These are phyloP conservation scores for Zeugodacus cucurbitae DNA, from an alignment of 1,140 invertebrate genomes.

Conservation along the genomic window DNA sequence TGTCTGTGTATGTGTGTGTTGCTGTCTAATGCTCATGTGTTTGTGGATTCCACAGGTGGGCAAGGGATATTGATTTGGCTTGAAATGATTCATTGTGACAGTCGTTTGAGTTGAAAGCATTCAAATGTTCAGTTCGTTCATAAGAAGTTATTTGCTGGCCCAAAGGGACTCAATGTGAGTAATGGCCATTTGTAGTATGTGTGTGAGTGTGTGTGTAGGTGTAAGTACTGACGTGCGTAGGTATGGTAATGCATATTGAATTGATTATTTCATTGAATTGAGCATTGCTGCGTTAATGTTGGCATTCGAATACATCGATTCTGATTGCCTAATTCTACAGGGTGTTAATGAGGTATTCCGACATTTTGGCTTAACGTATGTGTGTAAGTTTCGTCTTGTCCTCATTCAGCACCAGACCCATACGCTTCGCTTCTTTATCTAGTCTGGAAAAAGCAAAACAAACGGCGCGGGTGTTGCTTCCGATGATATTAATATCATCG, in stretches of 20 bases:
- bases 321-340: not conserved
- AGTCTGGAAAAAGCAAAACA: no score
- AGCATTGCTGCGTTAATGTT: not conserved
- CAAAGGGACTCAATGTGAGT: not conserved
- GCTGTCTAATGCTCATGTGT: no score
- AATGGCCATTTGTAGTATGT: not conserved
- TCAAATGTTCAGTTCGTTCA: not conserved
- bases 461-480: no score
- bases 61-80: not conserved
- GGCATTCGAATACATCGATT: not conserved
- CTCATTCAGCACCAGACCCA: no score
- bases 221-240: no score
- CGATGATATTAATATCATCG: no score
- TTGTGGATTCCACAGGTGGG: not conserved
- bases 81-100: slow-evolving; percentile 14
- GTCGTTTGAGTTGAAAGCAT: not conserved
- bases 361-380: no score
- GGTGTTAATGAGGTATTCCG: no score
- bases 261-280: not conserved
- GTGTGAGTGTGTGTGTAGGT: no score
- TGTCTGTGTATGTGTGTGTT: no score
- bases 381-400: no score
- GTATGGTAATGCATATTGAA: not conserved
- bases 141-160: not conserved
- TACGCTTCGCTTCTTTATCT: no score